Conservation (phyloP, 2,113 vertebrate species). For the Gallinago media region DNA sequence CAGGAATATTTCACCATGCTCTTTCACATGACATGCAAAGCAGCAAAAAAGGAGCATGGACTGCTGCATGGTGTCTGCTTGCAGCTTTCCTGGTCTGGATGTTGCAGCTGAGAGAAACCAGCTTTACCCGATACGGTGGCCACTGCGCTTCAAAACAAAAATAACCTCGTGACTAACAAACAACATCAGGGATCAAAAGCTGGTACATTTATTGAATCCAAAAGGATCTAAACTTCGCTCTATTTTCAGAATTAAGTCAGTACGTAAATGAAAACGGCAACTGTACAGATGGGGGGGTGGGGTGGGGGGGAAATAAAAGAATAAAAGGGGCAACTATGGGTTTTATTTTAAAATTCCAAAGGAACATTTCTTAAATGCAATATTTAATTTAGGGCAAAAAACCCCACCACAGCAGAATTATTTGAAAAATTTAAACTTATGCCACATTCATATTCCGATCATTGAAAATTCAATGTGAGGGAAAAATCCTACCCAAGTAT, state of each 20-base stretch:
- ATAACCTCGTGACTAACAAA: not conserved
- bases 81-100: not conserved
- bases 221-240: not conserved
- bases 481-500: not conserved
- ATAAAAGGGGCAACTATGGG: not conserved
- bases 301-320: too few relatives aligned
- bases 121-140: not conserved
- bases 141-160: not conserved
- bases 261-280: not conserved
- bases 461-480: not conserved
- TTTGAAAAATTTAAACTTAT: not conserved
- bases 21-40: not conserved
- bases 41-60: not conserved
- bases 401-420: accelerated
- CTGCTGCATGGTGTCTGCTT: not conserved
- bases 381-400: not conserved
- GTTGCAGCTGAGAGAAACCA: not conserved
- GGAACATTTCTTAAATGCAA: not conserved
- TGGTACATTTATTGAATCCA: not conserved
- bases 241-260: not conserved
- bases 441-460: not conserved
- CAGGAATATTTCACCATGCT: not conserved
- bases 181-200: not conserved
- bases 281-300: not conserved
- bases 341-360: not conserved